Conservation (phyloP, 2,888 invertebrate genomes). For the Villa cingulata region DNA sequence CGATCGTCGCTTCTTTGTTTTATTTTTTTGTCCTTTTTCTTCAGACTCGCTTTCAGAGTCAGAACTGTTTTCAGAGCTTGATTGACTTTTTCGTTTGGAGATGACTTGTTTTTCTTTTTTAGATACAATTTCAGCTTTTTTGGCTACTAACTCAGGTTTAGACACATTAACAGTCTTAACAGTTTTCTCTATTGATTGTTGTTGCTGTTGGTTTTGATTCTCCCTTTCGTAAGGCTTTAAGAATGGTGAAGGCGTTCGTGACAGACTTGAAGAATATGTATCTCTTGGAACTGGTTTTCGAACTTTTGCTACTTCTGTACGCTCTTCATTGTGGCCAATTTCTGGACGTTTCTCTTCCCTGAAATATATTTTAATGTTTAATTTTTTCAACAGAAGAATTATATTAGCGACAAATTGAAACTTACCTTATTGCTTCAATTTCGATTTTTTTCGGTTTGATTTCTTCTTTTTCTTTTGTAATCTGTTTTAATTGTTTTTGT, state of each 20-base stretch:
- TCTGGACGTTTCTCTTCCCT: constrained; percentile 9
- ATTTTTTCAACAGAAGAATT: no score
- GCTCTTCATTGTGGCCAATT: constrained; percentile 15
- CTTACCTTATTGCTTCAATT: not conserved
- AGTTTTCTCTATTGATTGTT: constrained; percentile 15
- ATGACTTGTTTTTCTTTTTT: constrained; percentile 14
- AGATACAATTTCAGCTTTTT: constrained; percentile 12
- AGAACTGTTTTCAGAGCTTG: constrained; percentile 27
- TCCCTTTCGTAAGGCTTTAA: constrained; percentile 42
- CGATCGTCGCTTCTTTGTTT: constrained; percentile 26
- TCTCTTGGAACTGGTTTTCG: constrained; percentile 18
- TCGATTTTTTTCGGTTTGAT: not conserved
- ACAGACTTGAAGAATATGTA: constrained; percentile 59
- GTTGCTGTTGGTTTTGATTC: not conserved
- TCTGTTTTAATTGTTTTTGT: constrained; percentile 7
- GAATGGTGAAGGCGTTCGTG: constrained; percentile 77
- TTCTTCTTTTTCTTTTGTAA: constrained; percentile 6
- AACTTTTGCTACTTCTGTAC: constrained; percentile 20
- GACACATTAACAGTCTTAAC: constrained; percentile 15
- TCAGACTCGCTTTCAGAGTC: constrained; percentile 33
- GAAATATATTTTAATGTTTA: no score
- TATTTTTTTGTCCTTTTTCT: constrained; percentile 36
- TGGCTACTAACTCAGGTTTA: constrained; percentile 5
- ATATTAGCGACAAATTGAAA: no score
- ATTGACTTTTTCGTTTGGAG: constrained; percentile 35